Evolutionary conservation across 2,113 vertebrate genomes (phyloP).

Genomic region (Plestiodon gilberti): DNA sequence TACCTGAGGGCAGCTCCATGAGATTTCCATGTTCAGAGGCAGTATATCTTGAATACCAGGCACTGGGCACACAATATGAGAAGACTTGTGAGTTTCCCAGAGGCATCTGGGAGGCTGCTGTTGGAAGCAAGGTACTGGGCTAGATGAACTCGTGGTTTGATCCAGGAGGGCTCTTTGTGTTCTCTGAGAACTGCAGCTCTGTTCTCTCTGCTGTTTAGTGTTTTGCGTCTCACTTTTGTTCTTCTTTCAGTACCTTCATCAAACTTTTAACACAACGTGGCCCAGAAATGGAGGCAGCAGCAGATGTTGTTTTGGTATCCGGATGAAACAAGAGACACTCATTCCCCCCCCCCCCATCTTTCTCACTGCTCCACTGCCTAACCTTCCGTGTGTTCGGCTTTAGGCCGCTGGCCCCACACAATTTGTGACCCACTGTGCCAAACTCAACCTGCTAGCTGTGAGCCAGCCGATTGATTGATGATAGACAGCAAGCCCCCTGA

Average conservation of each 20-base stretch:
- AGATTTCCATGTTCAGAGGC: neutral
- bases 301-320: neutral
- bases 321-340: neutral
- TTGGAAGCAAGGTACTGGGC: neutral
- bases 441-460: neutral
- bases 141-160: too few relatives aligned
- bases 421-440: neutral
- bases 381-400: neutral
- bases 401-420: neutral
- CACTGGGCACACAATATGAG: neutral
- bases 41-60: neutral
- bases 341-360: neutral
- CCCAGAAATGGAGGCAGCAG: neutral
- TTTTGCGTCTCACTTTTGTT: neutral
- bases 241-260: constrained; percentile 7
- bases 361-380: neutral
- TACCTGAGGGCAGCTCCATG: neutral
- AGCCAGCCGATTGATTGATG: neutral
- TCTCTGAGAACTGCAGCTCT: neutral
- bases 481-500: neutral
- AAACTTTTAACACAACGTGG: neutral
- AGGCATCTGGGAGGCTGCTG: neutral
- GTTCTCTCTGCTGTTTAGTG: neutral
- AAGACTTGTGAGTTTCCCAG: neutral
- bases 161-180: neutral